Conservation (phyloP, 1,140 invertebrate species). For the Macrotrachela quadricornifera region DNA sequence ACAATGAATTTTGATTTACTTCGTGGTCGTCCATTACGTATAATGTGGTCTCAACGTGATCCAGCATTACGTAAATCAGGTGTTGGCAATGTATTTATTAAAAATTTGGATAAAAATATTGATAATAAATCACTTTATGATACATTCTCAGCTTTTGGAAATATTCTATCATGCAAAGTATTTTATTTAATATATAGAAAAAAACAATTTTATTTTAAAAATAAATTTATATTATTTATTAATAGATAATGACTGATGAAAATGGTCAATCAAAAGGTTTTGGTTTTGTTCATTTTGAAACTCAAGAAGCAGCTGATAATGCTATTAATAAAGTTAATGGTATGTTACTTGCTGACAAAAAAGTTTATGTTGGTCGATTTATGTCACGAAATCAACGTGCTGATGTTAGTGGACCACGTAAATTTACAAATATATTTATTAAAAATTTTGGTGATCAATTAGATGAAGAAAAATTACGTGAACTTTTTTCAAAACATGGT, state of each 20-base stretch:
- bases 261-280: slow-evolving; percentile 86
- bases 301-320: slow-evolving; percentile 88
- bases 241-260: slow-evolving; percentile 83
- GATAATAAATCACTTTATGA: slow-evolving; percentile 99
- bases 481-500: slow-evolving; percentile 83
- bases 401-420: slow-evolving; percentile 47
- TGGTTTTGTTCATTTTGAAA: slow-evolving; percentile 99
- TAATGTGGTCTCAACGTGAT: slow-evolving; percentile 99
- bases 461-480: slow-evolving; percentile 67
- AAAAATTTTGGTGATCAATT: slow-evolving; percentile 94
- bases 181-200: no score
- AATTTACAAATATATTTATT: slow-evolving; percentile 96
- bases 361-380: slow-evolving; percentile 86
- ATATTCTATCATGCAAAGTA: slow-evolving; percentile 95
- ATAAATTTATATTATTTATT: no score
- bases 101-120: slow-evolving; percentile 91
- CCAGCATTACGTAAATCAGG: slow-evolving; percentile 90
- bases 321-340: slow-evolving; percentile 88
- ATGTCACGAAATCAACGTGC: slow-evolving; percentile 88
- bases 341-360: slow-evolving; percentile 74
- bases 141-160: slow-evolving; percentile 97
- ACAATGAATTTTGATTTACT: slow-evolving; percentile 99
- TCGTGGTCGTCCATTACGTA: slow-evolving; percentile 86
- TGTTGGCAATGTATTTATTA: slow-evolving; percentile 98
- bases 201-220: no score